Evolutionary conservation across 2,797 vertebrate species (phyloP).

Genomic region (Gastrophryne carolinensis): DNA sequence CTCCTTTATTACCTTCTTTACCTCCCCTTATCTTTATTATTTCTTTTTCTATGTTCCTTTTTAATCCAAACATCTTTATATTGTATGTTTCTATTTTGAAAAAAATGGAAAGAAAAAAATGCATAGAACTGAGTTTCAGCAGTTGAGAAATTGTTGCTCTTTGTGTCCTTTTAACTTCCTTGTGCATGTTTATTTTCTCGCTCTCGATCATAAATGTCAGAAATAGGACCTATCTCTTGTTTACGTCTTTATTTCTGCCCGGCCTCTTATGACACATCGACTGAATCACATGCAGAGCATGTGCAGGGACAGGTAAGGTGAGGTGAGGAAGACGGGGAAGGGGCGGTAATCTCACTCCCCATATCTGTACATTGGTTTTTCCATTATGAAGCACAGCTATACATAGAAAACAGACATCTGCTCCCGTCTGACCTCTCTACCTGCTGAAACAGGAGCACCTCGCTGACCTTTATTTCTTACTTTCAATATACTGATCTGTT

Average conservation of each 20-base stretch:
- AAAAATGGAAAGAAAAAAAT: no score
- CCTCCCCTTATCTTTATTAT: no score
- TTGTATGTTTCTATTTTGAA: no score
- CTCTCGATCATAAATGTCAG: background rate
- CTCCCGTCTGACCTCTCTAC: slow-evolving; percentile 7
- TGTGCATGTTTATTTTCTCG: background rate
- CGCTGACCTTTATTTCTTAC: slow-evolving; percentile 7
- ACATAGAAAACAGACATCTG: no score
- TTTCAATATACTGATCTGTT: slow-evolving; percentile 1
- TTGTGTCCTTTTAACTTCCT: background rate
- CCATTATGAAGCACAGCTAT: background rate
- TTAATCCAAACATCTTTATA: no score
- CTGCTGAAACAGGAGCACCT: slow-evolving; percentile 7
- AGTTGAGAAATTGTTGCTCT: background rate
- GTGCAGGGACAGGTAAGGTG: slow-evolving; percentile 8
- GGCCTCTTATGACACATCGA: background rate
- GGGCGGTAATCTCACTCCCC: background rate
- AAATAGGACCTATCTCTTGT: background rate
- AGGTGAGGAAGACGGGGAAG: slow-evolving; percentile 25
- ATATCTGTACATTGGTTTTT: background rate
- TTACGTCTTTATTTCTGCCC: background rate
- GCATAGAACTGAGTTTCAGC: no score
- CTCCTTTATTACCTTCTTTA: no score
- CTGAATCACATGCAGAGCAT: background rate
- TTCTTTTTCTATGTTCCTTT: no score